Base-by-base conservation (phyloP, 1,140 invertebrate genomes). In the Brachionus rubens region DNA sequence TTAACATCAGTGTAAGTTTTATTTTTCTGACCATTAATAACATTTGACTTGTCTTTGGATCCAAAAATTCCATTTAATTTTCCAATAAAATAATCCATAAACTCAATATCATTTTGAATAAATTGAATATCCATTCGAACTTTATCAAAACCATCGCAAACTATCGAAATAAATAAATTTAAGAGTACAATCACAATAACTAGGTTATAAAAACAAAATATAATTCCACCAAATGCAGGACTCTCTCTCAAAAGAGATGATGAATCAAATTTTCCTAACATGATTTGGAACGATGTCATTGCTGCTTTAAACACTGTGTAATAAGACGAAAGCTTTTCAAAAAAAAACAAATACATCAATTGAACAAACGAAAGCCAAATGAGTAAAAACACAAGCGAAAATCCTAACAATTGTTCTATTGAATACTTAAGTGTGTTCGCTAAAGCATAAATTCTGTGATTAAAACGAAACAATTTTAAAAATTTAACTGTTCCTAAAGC, bases 401-500 rank as follows among this genome's bases (percentile, higher is more conserved):
- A 72, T 26, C 28, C 26, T 1, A 52, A 14, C 10, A 72, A 19
- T 14, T 72, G 12, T 30, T 48, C 26, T 10, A 46, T 48, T 19
- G 28, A 72, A 30, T 26, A 24, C 24, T 52, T 48, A n/a, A 72
- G 26, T 3, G 68, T 76, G 87, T 86, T 70, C 83, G 80, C 65
- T 84, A 85, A 28, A 7, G 46, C 30, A 12, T 72, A 48, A 48
- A 72, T 72, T 30, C 19, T 30, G 14, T 36, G 21, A 80, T 88
- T 88, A 80, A 88, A 88, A 41, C 86, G 79, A 4, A 88, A 79
- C 1, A 88, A 80, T 76, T 86, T 84, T 28, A 87, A 79, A 79
- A 88, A 86, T 78, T 88, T 88, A 6, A 88, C 77, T 12, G 83
- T 86, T 6, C 82, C 82, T 33, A 87, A 80, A 79, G 87, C 88